These are phyloP conservation scores for Phymanthus crucifer DNA, from an alignment of 92 coral and sea anemone species.

Conservation along the genomic window DNA sequence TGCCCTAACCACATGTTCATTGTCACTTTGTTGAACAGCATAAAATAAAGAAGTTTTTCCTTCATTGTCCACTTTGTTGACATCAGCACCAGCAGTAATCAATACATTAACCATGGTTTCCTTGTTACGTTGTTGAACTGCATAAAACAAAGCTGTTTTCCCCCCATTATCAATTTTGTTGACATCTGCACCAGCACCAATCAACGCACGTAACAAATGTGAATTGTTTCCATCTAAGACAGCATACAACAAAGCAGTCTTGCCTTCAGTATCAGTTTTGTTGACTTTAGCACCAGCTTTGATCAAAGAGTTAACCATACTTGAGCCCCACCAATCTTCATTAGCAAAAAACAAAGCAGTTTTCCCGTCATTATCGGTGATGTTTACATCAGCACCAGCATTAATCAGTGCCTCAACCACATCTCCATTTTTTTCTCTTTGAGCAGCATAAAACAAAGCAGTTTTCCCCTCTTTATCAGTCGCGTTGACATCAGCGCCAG, in stretches of 20 bases:
- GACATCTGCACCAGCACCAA: no score
- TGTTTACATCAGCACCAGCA: slow-evolving; percentile 2
- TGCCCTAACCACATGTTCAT: no score
- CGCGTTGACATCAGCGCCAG: slow-evolving; percentile 4
- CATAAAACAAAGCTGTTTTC: not conserved
- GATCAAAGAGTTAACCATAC: not conserved
- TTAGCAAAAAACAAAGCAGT: not conserved
- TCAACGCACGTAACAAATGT: no score
- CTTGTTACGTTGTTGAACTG: not conserved
- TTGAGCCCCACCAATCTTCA: not conserved
- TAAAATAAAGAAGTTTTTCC: not conserved
- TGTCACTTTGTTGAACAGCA: not conserved
- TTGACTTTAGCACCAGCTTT: not conserved
- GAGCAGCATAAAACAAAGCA: not conserved
- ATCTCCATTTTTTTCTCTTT: not conserved
- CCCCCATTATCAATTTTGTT: not conserved
- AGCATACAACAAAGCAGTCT: slow-evolving; percentile 14
- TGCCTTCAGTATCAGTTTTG: no score
- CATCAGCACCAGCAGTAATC: slow-evolving; percentile 13
- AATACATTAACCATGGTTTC: not conserved
- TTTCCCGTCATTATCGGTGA: not conserved
- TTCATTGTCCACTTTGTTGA: not conserved
- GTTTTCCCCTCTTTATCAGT: not conserved
- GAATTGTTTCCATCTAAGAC: no score
- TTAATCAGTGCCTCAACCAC: not conserved